These are phyloP conservation scores for Aradophagus sp. DNA, from an alignment of 1,140 invertebrate species.

Conservation along the genomic window DNA sequence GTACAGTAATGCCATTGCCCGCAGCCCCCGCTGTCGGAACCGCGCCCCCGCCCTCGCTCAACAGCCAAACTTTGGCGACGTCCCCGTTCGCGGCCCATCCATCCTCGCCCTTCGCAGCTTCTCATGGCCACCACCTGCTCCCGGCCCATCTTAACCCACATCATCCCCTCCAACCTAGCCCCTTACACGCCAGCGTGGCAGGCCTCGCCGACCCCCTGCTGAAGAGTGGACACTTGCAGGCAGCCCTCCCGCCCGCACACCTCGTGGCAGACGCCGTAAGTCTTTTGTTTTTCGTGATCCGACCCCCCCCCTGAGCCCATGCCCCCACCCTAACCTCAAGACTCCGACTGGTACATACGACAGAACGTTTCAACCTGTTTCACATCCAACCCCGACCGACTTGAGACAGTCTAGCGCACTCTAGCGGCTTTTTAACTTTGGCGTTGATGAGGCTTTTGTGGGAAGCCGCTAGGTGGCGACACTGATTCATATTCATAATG, in stretches of 20 bases:
- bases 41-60: constrained; percentile 74
- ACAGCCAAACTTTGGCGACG: constrained; percentile 73
- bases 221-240: constrained; percentile 86
- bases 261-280: constrained; percentile 77
- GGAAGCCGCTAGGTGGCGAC: no score
- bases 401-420: no score
- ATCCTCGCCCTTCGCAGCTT: constrained; percentile 71
- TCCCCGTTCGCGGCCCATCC: constrained; percentile 74
- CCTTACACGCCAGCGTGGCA: constrained; percentile 79
- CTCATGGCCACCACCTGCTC: constrained; percentile 73
- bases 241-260: constrained; percentile 85
- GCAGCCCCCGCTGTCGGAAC: constrained; percentile 77
- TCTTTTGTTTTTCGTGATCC: constrained; percentile 75
- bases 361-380: no score
- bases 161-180: constrained; percentile 74
- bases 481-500: no score
- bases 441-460: no score
- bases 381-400: no score
- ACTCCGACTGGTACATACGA: no score
- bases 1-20: no score
- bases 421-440: no score
- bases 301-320: constrained; percentile 44
- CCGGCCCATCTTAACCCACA: constrained; percentile 73
- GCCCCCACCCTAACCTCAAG: no score
- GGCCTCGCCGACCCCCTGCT: constrained; percentile 82